Percentiles rank a stretch among this genome's conserved stretches.
Conservation (phyloP, 2,888 invertebrate genomes). For the Trachelus troglodyta region DNA sequence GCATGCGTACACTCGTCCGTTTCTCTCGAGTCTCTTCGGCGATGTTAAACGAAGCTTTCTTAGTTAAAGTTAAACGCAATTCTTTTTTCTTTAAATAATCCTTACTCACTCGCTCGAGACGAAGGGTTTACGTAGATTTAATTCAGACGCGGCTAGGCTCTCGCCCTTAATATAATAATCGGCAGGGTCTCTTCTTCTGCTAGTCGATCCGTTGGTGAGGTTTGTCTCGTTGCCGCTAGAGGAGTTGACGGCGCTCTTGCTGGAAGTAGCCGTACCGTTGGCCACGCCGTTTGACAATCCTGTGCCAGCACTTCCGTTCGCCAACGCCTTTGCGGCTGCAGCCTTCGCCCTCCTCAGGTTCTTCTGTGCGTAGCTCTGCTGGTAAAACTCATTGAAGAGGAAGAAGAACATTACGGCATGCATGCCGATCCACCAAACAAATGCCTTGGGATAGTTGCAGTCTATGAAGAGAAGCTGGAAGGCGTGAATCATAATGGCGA, state of each 20-base stretch:
- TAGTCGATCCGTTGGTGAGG: slow-evolving; percentile 35
- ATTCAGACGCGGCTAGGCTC: slow-evolving; percentile 58
- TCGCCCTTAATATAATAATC: slow-evolving; percentile 70
- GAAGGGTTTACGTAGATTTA: slow-evolving; percentile 58
- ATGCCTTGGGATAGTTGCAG: slow-evolving; percentile 93
- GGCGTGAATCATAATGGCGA: slow-evolving; percentile 90
- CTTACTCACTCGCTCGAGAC: slow-evolving; percentile 49
- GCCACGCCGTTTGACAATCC: slow-evolving; percentile 32
- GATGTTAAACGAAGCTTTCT: not conserved
- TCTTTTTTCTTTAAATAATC: not conserved
- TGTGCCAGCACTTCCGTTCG: slow-evolving; percentile 29
- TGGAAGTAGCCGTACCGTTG: slow-evolving; percentile 46
- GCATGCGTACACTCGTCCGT: not conserved
- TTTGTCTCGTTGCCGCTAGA: slow-evolving; percentile 19
- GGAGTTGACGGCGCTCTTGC: slow-evolving; percentile 20
- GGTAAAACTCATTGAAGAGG: slow-evolving; percentile 95
- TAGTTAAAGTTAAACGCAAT: too few species aligned
- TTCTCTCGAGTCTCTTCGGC: not conserved
- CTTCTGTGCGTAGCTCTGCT: slow-evolving; percentile 75
- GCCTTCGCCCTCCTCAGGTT: slow-evolving; percentile 44
- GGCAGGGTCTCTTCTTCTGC: slow-evolving; percentile 63
- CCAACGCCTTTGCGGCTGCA: slow-evolving; percentile 40
- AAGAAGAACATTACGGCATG: slow-evolving; percentile 97
- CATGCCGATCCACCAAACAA: slow-evolving; percentile 96
- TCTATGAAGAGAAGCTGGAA: slow-evolving; percentile 92